Evolutionary conservation across 2,797 vertebrate genomes (phyloP), one percentile per base, ranked within the genome.

Genomic region (Coregonus ussuriensis): DNA sequence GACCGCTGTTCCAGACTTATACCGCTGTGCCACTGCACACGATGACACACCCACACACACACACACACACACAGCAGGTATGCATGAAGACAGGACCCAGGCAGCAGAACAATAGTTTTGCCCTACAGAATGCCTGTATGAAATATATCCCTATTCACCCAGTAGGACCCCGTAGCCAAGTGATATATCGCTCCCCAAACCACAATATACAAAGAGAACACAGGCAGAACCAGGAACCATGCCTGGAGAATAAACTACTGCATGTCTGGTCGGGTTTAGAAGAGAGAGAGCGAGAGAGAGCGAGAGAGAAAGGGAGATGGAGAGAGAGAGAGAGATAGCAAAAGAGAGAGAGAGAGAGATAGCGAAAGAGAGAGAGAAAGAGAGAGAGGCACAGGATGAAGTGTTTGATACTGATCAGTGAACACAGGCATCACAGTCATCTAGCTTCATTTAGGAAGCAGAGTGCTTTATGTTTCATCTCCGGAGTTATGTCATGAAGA

Each of bases 61-160:
- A 68, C 77, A 68, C 47, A 74, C 59, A 9, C 47, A 79, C 53
- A 80, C 72, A 59, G 41, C 41, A 47, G 41, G 41, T 47, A 47
- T 47, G 41, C 41, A 47, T 47, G 53, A 14, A 54, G 53, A 18
- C 53, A 15, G 15, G 53, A 4, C 53, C 53, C 53, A 13, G 63
- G 74, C 79, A 79, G 67, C 82, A 89, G 86, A 89, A 91, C 87
- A 89, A 91, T 91, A 84, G 88, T 85, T 81, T 84, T 88, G 87
- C 81, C 87, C 86, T 86, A 86, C 84, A 86, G 82, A 87, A 84
- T 83, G 84, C 85, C 81, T 83, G 74, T 83, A 86, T 90, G 89
- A 91, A 90, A 91, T 88, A 90, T 88, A 85, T 82, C 86, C 86
- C 83, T 73, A 72, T 82, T 84, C 81, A 74, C 80, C 59, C 29